phyloP scores from a whole-genome alignment of 2,113 vertebrate species.

The Kryptolebias marmoratus region DNA sequence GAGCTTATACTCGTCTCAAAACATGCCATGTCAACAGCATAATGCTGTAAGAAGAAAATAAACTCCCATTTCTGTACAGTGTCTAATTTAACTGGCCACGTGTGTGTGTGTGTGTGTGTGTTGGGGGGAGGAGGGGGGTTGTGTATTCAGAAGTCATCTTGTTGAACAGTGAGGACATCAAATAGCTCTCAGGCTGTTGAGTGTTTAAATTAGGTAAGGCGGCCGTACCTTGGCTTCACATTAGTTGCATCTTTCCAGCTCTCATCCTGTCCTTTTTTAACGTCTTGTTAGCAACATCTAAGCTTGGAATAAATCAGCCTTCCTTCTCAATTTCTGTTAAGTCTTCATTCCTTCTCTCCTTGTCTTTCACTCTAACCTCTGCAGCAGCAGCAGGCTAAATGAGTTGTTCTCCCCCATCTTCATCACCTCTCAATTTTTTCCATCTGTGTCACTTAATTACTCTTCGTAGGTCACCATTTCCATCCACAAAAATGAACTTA shows the following conservation, averaged over 20 bases:
- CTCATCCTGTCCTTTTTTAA: constrained; percentile 24
- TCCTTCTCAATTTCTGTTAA: constrained; percentile 29
- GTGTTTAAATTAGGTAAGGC: constrained; percentile 33
- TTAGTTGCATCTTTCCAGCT: constrained; percentile 35
- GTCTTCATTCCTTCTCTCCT: constrained; percentile 10
- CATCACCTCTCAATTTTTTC: constrained; percentile 23
- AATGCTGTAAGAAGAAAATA: not conserved
- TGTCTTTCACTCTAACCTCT: constrained; percentile 19
- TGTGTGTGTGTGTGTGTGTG: not conserved
- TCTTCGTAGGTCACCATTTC: constrained; percentile 13
- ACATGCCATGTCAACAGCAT: not conserved
- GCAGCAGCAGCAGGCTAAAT: constrained; percentile 28
- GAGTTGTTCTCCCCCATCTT: constrained; percentile 46
- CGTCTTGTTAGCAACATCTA: constrained; percentile 34
- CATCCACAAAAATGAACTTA: not conserved
- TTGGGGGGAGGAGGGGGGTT: not conserved
- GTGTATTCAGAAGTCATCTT: not conserved
- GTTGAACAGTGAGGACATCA: constrained; percentile 32
- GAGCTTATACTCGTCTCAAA: not conserved
- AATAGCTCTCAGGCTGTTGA: constrained; percentile 24
- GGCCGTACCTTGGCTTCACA: constrained; percentile 24
- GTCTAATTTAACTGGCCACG: not conserved
- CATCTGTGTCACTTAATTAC: constrained; percentile 13
- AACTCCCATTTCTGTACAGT: not conserved
- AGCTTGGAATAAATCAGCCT: constrained; percentile 47